Conservation (phyloP, 2,888 invertebrate species). For the Cheilosia scutellata region DNA sequence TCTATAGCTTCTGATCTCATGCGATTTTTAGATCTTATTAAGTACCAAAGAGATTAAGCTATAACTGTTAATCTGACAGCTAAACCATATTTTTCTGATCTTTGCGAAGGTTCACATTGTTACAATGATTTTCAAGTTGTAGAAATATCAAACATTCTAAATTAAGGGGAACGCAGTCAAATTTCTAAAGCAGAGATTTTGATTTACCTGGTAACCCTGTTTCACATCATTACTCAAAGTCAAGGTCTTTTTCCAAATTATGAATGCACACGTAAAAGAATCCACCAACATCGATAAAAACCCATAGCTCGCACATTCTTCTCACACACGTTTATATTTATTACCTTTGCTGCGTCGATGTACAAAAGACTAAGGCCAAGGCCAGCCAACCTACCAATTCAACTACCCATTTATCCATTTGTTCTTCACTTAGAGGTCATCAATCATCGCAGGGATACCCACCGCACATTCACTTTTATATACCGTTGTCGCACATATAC, state of each 20-base stretch:
- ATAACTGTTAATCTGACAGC: too few relatives aligned
- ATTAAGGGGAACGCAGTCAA: too few relatives aligned
- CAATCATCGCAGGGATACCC: slow-evolving; percentile 68
- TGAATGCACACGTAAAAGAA: background rate
- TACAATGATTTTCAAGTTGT: too few relatives aligned
- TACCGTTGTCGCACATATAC: slow-evolving; percentile 7
- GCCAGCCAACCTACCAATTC: slow-evolving; percentile 23
- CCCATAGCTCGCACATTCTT: slow-evolving; percentile 13
- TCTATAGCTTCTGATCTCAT: too few relatives aligned
- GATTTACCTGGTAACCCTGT: slow-evolving; percentile 37
- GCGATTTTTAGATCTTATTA: too few relatives aligned
- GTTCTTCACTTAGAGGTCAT: slow-evolving; percentile 64
- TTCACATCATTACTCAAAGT: slow-evolving; percentile 55
- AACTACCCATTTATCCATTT: slow-evolving; percentile 46
- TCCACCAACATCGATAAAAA: background rate
- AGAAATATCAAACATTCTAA: too few relatives aligned
- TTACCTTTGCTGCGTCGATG: slow-evolving; percentile 1
- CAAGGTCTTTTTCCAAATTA: slow-evolving; percentile 49
- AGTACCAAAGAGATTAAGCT: too few relatives aligned
- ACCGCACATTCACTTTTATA: background rate
- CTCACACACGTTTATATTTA: slow-evolving; percentile 37
- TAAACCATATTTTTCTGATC: too few relatives aligned
- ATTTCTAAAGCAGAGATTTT: too few relatives aligned
- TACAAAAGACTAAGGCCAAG: slow-evolving; percentile 57
- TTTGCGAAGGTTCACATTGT: too few relatives aligned